Evolutionary conservation across 1,140 invertebrate genomes (phyloP).

Genomic region (Dendrolimus kikuchii): DNA sequence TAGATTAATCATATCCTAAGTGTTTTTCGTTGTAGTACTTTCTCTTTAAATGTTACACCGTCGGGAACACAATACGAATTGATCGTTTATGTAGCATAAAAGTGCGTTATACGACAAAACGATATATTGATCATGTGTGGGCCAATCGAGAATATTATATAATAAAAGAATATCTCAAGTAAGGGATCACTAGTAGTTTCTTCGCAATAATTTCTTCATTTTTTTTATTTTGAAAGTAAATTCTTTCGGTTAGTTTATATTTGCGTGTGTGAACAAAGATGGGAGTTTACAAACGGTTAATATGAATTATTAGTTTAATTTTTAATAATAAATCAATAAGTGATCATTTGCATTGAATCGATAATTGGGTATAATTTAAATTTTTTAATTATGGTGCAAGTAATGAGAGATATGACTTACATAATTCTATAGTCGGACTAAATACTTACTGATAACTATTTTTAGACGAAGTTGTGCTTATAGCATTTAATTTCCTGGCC

Average conservation of each 20-base stretch:
- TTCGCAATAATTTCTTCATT: constrained; percentile 33
- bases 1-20: constrained; percentile 64
- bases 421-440: too few species aligned
- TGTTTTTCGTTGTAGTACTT: constrained; percentile 40
- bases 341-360: too few species aligned
- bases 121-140: constrained; percentile 33
- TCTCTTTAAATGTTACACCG: constrained; percentile 24
- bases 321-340: too few species aligned
- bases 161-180: constrained; percentile 36
- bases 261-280: neutral
- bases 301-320: too few species aligned
- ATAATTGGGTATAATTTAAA: constrained; percentile 4
- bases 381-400: constrained; percentile 1
- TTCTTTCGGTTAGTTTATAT: neutral
- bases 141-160: constrained; percentile 51
- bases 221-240: neutral
- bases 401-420: too few species aligned
- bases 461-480: too few species aligned
- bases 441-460: too few species aligned
- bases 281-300: constrained; percentile 2
- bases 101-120: constrained; percentile 28
- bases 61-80: constrained; percentile 42
- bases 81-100: constrained; percentile 22
- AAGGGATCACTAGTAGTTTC: constrained; percentile 48
- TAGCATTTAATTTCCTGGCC: too few species aligned